A percentile compares a stretch with the other conserved stretches of the same genome.
phyloP scores from a whole-genome alignment of 2,888 invertebrate species.

The Lymantria monacha region DNA sequence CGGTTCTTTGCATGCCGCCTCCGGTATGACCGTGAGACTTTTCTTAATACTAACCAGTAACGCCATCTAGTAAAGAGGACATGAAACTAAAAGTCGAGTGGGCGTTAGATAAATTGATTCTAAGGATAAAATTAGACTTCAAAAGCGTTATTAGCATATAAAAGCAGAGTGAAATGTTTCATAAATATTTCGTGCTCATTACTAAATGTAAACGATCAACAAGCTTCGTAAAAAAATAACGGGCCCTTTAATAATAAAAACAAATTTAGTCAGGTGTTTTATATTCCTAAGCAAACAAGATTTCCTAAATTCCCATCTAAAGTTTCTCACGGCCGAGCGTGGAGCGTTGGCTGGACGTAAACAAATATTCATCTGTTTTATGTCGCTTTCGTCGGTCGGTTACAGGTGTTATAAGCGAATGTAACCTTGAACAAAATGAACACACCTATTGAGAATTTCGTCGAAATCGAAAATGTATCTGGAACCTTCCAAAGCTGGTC shows the following conservation, averaged over 20 bases:
- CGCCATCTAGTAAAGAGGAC: slow-evolving; percentile 28
- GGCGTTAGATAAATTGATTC: not conserved
- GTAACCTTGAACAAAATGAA: slow-evolving; percentile 32
- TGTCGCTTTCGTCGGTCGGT: slow-evolving; percentile 44
- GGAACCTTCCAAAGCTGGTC: no score
- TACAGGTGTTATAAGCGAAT: slow-evolving; percentile 30
- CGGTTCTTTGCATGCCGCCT: slow-evolving; percentile 3
- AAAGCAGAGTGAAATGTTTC: not conserved
- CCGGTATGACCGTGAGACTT: slow-evolving; percentile 1
- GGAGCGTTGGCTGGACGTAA: slow-evolving; percentile 36
- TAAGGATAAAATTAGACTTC: not conserved
- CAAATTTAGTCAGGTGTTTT: slow-evolving; percentile 48
- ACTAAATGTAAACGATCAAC: not conserved
- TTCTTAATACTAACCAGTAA: slow-evolving; percentile 10
- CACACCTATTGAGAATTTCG: slow-evolving; percentile 10
- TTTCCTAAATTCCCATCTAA: slow-evolving; percentile 55
- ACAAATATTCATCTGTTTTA: slow-evolving; percentile 52
- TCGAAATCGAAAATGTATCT: slow-evolving; percentile 3
- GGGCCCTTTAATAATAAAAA: slow-evolving; percentile 37
- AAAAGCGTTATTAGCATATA: not conserved
- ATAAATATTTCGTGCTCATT: not conserved
- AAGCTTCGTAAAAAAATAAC: slow-evolving; percentile 23
- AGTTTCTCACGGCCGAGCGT: slow-evolving; percentile 59
- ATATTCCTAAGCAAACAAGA: slow-evolving; percentile 53
- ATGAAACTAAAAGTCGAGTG: not conserved